Base-by-base conservation (phyloP, 2,797 vertebrate species). In the Apogon talboti region DNA sequence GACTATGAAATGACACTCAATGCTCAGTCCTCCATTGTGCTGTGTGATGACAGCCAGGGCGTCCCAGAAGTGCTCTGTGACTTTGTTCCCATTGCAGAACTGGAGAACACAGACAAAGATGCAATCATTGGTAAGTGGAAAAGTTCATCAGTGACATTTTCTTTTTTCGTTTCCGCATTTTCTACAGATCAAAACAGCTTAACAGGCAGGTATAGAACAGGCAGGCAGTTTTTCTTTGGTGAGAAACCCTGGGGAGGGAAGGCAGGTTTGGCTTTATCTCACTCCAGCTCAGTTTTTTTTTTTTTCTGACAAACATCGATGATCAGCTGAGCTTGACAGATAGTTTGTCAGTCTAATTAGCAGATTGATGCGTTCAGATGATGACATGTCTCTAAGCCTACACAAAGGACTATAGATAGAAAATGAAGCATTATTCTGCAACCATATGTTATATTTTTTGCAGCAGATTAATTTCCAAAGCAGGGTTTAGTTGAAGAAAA, bases 41-140 rank as follows among this genome's bases (percentile, higher is more conserved):
- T 94, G 28, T 99, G 98, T 43, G 93, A 95, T 15, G 96, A 97
- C 74, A 80, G 65, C 50, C 75, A 79, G 52, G 94, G 92, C 24
- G 88, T 99, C 74, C 98, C 98, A 53, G 89, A 92, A 21, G 61
- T 97, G 88, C 93, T 95, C 80, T 98, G 95, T 73, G 93, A 96
- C 57, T 99, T 99, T 78, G 90, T 95, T 28, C 89, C 95, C 78
- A 97, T 99, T 4, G 90, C 86, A 8, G 94, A 96, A 57, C 90
- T 99, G 66, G 95, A 97, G 87, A 92, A 87, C 71, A 92, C 77
- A 9, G 87, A 94, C 67, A 96, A 95, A 86, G 96, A 98, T 64
- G 79, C 94, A 0, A 90, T 98, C 44, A 82, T 99, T 50, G 97
- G 98, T 98, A 79, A 94, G 96, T 56, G 2, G 55, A 38, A 3